Evolutionary conservation across 2,888 invertebrate species (phyloP).

Genomic region (Lucinisca nassula): DNA sequence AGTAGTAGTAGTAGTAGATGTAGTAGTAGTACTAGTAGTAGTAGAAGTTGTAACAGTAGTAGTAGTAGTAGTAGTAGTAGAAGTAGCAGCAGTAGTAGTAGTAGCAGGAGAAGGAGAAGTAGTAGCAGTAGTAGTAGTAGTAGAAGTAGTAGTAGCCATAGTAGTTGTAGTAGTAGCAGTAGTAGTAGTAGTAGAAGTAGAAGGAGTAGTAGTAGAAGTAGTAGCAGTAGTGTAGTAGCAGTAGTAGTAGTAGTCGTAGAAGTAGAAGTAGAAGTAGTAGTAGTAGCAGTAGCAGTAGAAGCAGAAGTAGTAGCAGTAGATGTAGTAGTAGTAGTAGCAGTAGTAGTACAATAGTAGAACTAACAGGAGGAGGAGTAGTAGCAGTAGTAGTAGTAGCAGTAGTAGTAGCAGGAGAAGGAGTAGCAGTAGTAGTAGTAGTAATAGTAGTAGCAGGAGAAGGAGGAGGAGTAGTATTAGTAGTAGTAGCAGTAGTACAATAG

Average conservation of each 20-base stretch:
- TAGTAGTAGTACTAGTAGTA: conserved; percentile 30
- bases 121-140: conserved; percentile 19
- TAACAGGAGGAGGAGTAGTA: conserved; percentile 1
- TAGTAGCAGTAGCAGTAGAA: background rate
- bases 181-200: conserved; percentile 49
- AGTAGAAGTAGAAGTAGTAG: background rate
- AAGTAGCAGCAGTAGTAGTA: conserved; percentile 13
- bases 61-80: conserved; percentile 16
- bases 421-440: background rate
- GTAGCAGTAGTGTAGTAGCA: background rate
- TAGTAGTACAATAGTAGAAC: background rate
- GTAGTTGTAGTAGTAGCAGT: conserved; percentile 40
- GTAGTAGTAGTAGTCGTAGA: conserved; percentile 9
- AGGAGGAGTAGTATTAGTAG: background rate
- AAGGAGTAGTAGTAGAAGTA: conserved; percentile 40
- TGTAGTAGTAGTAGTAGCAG: conserved; percentile 24
- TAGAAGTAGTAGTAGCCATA: conserved; percentile 24
- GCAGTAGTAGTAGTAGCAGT: conserved; percentile 11
- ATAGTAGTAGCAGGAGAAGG: background rate
- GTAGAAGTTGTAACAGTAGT: background rate
- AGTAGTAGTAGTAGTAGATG: conserved; percentile 44
- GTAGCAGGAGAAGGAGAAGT: conserved; percentile 5
- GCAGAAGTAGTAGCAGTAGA: conserved; percentile 18
- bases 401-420: background rate
- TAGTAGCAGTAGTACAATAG: background rate